A percentile compares a stretch with the other conserved stretches of the same genome.
Evolutionary conservation across 2,113 vertebrate genomes (phyloP).

Genomic region (Rhea pennata): DNA sequence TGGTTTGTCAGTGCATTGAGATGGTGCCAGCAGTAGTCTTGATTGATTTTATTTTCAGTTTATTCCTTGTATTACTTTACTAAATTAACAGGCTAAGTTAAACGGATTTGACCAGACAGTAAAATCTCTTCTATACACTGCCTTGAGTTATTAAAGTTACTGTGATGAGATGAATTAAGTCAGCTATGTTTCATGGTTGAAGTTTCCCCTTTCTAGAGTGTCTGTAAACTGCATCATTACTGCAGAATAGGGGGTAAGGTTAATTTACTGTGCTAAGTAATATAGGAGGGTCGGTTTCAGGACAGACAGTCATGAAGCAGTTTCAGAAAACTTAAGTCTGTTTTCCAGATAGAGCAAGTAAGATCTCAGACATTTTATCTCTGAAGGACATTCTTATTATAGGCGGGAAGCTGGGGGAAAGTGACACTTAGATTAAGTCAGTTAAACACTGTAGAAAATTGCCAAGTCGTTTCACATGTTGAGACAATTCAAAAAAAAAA

Average conservation of each 20-base stretch:
- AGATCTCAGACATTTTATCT: not conserved
- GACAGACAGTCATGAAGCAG: not conserved
- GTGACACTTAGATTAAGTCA: not conserved
- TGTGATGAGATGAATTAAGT: not conserved
- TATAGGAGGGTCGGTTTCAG: not conserved
- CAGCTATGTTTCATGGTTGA: no score
- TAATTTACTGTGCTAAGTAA: no score
- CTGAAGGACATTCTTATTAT: not conserved
- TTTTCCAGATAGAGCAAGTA: not conserved
- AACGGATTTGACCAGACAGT: not conserved
- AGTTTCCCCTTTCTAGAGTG: not conserved
- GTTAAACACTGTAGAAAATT: not conserved
- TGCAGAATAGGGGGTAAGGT: not conserved
- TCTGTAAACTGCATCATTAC: accelerated
- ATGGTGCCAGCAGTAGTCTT: not conserved
- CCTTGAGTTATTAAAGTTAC: not conserved
- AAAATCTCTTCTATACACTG: not conserved
- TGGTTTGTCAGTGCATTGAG: no score
- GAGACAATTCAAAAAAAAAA: not conserved
- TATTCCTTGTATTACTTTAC: not conserved
- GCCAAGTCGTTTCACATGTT: not conserved
- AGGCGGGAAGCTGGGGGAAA: not conserved
- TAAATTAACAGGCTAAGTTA: accelerated
- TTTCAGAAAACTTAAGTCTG: not conserved
- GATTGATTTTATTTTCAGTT: not conserved